Base-by-base conservation (phyloP, 2,888 invertebrate species). In the Isoperla grammatica region DNA sequence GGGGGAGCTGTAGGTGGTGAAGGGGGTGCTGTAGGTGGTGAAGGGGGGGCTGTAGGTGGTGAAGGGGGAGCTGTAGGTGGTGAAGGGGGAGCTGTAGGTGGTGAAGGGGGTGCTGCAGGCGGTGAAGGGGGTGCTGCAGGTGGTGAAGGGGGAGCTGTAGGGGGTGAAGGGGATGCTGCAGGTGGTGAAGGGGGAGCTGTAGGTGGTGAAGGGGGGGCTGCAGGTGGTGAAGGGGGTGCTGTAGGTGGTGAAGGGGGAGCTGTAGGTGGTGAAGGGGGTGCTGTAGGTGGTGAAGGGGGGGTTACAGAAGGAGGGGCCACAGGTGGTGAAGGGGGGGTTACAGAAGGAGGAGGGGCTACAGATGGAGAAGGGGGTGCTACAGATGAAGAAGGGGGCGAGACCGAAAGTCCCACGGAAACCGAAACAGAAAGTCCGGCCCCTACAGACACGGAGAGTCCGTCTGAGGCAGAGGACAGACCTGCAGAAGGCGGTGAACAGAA, bases 21-120 rank as follows among this genome's bases (percentile, higher is more conserved):
- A 65, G 62, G 53, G 56, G 57, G 35, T 65, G 42, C 5, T 66
- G 68, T 60, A 67, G 60, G 29, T 53, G 35, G 71, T 59, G 68
- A 60, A 65, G 65, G 39, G 63, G 49, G 72, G 76, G 67, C 71
- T 73, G 64, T 72, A 72, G 63, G 73, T 11, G 13, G 13, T n/a
- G 42, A 42, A 6, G 8, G 13, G 5, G 13, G 42, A 65, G 42
- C 5, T 66, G 68, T 60, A 67, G 60, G 29, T 53, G 35, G 71
- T n/a, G n/a, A 13, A 5, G 5, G 42, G 13, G 49, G 72, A 76
- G 67, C 71, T 73, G 64, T 72, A 72, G 63, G 73, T 11, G 13
- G 13, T n/a, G 42, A 42, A 6, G 8, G 13, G 5, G 13, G 42
- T 42, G 13, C 13, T n/a, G 42, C 8, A 42, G n/a, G n/a, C n/a